These are phyloP conservation scores for Myotis yumanensis DNA, from an alignment of 2,113 vertebrate species.

Conservation along the genomic window DNA sequence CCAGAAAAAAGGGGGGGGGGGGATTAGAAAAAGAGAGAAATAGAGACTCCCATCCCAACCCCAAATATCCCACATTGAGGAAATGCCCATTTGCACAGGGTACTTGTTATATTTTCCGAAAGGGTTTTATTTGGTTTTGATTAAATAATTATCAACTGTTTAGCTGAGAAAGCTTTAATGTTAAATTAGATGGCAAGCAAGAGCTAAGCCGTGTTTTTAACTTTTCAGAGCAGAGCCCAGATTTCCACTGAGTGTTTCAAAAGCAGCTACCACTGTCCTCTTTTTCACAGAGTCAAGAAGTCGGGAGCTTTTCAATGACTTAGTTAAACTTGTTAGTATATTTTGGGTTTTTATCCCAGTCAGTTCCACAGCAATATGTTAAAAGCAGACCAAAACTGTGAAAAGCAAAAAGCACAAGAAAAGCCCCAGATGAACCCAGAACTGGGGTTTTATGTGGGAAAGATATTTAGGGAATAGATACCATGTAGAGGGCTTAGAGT, in stretches of 20 bases:
- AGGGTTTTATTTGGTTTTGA: constrained; percentile 75
- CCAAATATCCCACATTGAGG: constrained; percentile 18
- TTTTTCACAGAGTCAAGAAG: constrained; percentile 72
- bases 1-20: constrained; percentile 57
- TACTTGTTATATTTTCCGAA: constrained; percentile 65
- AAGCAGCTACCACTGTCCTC: constrained; percentile 55
- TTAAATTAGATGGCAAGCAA: constrained; percentile 69
- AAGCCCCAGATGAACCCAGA: neutral
- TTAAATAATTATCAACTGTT: constrained; percentile 69
- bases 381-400: constrained; percentile 74
- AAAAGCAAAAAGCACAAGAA: neutral
- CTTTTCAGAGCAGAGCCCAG: constrained; percentile 37
- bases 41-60: constrained; percentile 58
- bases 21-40: constrained; percentile 62
- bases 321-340: constrained; percentile 52
- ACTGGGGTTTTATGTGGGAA: constrained; percentile 59
- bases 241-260: constrained; percentile 68
- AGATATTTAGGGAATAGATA: neutral
- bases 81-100: constrained; percentile 63
- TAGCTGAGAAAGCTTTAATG: constrained; percentile 68
- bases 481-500: neutral
- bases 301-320: constrained; percentile 70
- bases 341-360: constrained; percentile 77
- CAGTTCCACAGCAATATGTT: constrained; percentile 64
- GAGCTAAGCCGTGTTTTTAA: constrained; percentile 52